Evolutionary conservation across 2,113 vertebrate species (phyloP).

Genomic region (Grus americana): DNA sequence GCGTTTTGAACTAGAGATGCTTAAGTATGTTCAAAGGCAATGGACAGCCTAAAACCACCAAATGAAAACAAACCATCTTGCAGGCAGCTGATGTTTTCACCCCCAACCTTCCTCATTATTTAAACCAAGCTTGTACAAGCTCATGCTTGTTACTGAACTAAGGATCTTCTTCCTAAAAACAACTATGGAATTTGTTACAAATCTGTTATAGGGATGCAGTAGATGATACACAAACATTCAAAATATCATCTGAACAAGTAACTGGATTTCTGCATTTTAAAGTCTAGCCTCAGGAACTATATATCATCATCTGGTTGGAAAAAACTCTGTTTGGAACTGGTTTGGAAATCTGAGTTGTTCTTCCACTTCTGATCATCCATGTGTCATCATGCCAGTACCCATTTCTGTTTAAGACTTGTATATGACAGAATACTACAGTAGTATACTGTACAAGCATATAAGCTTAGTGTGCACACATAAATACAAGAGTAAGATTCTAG

Average conservation of each 20-base stretch:
- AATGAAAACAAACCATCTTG: neutral
- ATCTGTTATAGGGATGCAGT: neutral
- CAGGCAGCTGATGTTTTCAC: neutral
- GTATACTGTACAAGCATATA: fast-evolving
- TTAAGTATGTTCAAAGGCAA: neutral
- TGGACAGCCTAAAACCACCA: neutral
- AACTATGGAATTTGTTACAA: neutral
- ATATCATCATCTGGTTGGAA: neutral
- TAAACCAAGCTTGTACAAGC: neutral
- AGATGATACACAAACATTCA: neutral
- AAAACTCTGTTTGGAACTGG: neutral
- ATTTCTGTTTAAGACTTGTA: neutral
- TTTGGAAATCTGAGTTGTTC: neutral
- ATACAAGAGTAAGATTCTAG: neutral
- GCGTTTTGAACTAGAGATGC: neutral
- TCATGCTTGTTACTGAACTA: neutral
- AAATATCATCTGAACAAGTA: neutral
- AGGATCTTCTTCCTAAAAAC: neutral
- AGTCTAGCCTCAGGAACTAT: neutral
- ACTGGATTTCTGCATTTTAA: neutral
- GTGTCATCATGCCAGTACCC: neutral
- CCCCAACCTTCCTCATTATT: neutral
- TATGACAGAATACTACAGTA: neutral
- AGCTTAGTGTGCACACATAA: neutral
- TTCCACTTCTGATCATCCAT: neutral